phyloP scores from a whole-genome alignment of 2,113 vertebrate genomes.

The Spilogale gracilis region DNA sequence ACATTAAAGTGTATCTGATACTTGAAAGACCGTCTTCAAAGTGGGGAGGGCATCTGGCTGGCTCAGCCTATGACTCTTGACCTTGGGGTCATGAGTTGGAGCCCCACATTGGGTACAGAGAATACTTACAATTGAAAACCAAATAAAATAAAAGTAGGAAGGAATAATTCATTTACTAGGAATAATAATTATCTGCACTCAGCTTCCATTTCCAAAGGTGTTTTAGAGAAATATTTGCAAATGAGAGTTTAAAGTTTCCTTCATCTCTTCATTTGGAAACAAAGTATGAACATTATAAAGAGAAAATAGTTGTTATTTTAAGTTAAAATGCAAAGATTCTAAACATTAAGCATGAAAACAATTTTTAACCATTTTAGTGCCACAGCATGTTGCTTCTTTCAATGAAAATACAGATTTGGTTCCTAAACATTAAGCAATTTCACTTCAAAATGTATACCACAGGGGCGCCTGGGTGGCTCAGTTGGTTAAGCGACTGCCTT shows the following conservation, averaged over 20 bases:
- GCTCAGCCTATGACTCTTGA: not conserved
- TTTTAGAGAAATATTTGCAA: conserved; percentile 38
- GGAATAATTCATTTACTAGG: not conserved
- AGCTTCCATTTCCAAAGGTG: not conserved
- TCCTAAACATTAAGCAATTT: not conserved
- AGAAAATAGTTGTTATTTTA: conserved; percentile 46
- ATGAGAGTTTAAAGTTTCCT: conserved; percentile 32
- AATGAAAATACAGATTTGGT: not conserved
- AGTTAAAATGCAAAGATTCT: conserved; percentile 40
- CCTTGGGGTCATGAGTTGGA: not conserved
- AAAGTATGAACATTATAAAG: conserved; percentile 36
- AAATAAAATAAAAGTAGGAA: not conserved
- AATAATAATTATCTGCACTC: conserved; percentile 1
- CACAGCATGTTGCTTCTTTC: not conserved
- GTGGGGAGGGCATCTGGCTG: not conserved
- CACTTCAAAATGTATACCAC: not conserved
- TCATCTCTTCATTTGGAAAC: conserved; percentile 42
- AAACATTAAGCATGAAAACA: conserved; percentile 21
- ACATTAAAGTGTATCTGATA: conserved; percentile 32
- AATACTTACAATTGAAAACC: not conserved
- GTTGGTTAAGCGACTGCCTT: no score
- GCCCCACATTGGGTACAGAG: not conserved
- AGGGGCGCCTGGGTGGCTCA: not conserved
- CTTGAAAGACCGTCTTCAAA: conserved; percentile 32
- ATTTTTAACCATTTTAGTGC: not conserved